A percentile compares a stretch with the other conserved stretches of the same genome.
These are phyloP conservation scores for Panurus biarmicus DNA, from an alignment of 2,113 vertebrate species.

Conservation along the genomic window DNA sequence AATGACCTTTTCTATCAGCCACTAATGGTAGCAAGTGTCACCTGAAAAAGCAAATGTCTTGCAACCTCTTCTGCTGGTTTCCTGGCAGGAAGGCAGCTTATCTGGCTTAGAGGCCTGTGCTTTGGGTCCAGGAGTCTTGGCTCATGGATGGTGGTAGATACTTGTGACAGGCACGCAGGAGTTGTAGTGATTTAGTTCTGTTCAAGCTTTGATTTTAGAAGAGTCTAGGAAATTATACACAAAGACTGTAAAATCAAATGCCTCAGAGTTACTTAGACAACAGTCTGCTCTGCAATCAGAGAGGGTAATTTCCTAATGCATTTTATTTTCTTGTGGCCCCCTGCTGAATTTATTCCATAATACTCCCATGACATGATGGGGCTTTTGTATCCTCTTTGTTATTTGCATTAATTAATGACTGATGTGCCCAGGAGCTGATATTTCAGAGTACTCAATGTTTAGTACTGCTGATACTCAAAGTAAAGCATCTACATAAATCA, in stretches of 20 bases:
- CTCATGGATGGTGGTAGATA: not conserved
- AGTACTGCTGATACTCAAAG: not conserved
- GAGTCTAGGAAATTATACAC: not conserved
- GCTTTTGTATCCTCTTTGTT: not conserved
- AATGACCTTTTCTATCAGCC: not conserved
- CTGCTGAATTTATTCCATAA: not conserved
- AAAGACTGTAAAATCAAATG: not conserved
- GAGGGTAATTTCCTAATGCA: not conserved
- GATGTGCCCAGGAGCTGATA: not conserved
- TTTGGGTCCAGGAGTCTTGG: not conserved
- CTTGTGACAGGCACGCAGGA: fast-evolving
- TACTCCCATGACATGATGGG: not conserved
- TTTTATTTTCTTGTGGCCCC: not conserved
- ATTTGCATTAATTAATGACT: not conserved
- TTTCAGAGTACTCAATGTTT: not conserved
- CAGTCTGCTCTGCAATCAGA: not conserved
- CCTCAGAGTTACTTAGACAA: not conserved
- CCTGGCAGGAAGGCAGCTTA: not conserved
- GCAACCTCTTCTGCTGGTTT: not conserved
- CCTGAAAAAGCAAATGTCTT: not conserved
- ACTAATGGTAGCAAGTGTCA: not conserved
- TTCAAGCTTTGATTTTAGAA: not conserved
- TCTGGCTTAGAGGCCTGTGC: not conserved
- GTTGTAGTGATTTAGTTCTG: not conserved
- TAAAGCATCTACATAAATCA: not conserved